Evolutionary conservation across 2,797 vertebrate genomes (phyloP).

Genomic region (Acanthornis magna): DNA sequence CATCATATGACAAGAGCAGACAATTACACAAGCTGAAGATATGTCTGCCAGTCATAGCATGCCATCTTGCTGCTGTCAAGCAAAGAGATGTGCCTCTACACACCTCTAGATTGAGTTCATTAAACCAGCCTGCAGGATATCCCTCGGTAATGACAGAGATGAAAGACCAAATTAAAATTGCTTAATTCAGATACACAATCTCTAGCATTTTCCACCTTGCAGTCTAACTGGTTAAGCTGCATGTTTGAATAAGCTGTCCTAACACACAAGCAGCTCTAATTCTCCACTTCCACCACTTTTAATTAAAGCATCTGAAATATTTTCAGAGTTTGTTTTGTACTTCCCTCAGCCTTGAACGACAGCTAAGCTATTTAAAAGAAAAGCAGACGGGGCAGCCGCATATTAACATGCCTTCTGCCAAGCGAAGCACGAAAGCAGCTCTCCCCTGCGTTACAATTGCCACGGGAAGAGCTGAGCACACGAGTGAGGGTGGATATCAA

Average conservation of each 20-base stretch:
- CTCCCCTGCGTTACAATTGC: slow-evolving; percentile 4
- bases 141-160: slow-evolving; percentile 56
- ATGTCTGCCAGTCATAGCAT: slow-evolving; percentile 66
- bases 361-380: slow-evolving; percentile 49
- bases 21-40: slow-evolving; percentile 58
- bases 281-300: slow-evolving; percentile 70
- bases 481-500: background rate
- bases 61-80: slow-evolving; percentile 64
- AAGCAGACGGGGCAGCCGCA: slow-evolving; percentile 48
- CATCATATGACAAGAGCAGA: slow-evolving; percentile 49
- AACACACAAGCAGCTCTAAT: slow-evolving; percentile 53
- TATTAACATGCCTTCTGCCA: slow-evolving; percentile 58
- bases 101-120: slow-evolving; percentile 62
- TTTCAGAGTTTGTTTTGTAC: slow-evolving; percentile 68
- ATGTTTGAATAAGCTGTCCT: slow-evolving; percentile 56
- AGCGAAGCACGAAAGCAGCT: slow-evolving; percentile 27
- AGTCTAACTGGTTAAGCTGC: slow-evolving; percentile 57
- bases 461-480: slow-evolving; percentile 41
- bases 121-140: slow-evolving; percentile 59
- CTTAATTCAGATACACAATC: slow-evolving; percentile 49
- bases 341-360: slow-evolving; percentile 57
- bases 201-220: slow-evolving; percentile 69
- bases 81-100: slow-evolving; percentile 59
- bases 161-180: slow-evolving; percentile 64
- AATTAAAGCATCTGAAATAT: slow-evolving; percentile 73